These are phyloP conservation scores for Campoletis sonorensis DNA, from an alignment of 1,140 invertebrate genomes.

Conservation along the genomic window DNA sequence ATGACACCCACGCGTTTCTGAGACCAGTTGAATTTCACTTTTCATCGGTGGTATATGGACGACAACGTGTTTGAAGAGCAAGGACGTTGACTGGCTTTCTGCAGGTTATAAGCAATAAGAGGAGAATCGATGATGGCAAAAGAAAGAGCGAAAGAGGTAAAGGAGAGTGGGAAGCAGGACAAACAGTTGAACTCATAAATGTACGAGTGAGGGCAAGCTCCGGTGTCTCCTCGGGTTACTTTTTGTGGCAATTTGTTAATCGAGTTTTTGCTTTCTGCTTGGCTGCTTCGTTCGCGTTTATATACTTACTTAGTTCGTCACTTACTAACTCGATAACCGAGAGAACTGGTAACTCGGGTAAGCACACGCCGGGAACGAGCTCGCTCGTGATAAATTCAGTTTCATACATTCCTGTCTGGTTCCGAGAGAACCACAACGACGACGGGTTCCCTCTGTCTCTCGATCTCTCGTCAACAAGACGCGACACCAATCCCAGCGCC, in stretches of 20 bases:
- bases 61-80: slow-evolving; percentile 42
- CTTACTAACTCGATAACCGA: slow-evolving; percentile 39
- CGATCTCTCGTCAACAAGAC: slow-evolving; percentile 56
- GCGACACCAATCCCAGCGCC: slow-evolving; percentile 43
- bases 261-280: slow-evolving; percentile 60
- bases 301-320: slow-evolving; percentile 23
- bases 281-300: slow-evolving; percentile 41
- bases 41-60: slow-evolving; percentile 36
- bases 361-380: slow-evolving; percentile 26
- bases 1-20: slow-evolving; percentile 35
- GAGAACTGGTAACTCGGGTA: slow-evolving; percentile 26
- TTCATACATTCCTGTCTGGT: slow-evolving; percentile 68
- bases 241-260: slow-evolving; percentile 73
- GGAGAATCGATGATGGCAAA: not conserved
- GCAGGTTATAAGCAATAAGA: not conserved
- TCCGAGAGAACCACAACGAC: slow-evolving; percentile 47
- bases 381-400: slow-evolving; percentile 67
- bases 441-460: slow-evolving; percentile 60
- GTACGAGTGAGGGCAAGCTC: slow-evolving; percentile 38
- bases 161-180: not conserved
- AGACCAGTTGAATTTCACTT: slow-evolving; percentile 50
- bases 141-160: slow-evolving; percentile 40
- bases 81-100: slow-evolving; percentile 52
- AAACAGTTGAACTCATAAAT: slow-evolving; percentile 57
- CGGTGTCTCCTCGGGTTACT: slow-evolving; percentile 58